Evolutionary conservation across 2,888 invertebrate genomes (phyloP).

Genomic region (Lissocephala sabroskyi): DNA sequence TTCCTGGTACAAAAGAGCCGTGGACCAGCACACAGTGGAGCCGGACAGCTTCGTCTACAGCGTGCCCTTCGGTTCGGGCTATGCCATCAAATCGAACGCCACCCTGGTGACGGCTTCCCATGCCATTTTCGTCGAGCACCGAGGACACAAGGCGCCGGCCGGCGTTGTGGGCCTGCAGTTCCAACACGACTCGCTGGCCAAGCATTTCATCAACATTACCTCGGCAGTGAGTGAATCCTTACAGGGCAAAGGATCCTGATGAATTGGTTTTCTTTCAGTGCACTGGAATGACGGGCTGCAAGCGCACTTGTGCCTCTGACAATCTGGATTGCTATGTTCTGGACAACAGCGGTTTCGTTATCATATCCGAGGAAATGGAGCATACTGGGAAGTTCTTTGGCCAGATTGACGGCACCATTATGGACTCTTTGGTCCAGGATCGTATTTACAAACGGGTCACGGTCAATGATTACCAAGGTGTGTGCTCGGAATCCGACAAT

Average conservation of each 20-base stretch:
- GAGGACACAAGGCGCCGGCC: slow-evolving; percentile 88
- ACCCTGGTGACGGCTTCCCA: slow-evolving; percentile 91
- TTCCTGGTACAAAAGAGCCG: slow-evolving; percentile 91
- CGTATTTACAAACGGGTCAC: slow-evolving; percentile 90
- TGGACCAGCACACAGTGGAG: slow-evolving; percentile 89
- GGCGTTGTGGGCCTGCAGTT: slow-evolving; percentile 95
- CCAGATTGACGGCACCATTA: slow-evolving; percentile 93
- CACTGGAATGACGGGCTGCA: slow-evolving; percentile 80
- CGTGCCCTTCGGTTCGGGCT: slow-evolving; percentile 73
- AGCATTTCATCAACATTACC: slow-evolving; percentile 90
- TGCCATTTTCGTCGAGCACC: slow-evolving; percentile 88
- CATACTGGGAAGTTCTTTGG: slow-evolving; percentile 96
- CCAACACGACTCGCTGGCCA: slow-evolving; percentile 85
- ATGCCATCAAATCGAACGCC: slow-evolving; percentile 73
- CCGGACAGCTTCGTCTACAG: slow-evolving; percentile 94
- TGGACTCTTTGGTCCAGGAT: slow-evolving; percentile 93
- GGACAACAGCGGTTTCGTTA: slow-evolving; percentile 95
- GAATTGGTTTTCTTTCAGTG: slow-evolving; percentile 74
- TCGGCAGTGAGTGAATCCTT: slow-evolving; percentile 78
- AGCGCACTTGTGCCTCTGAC: slow-evolving; percentile 88
- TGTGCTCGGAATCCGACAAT: slow-evolving; percentile 82
- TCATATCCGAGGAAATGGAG: slow-evolving; percentile 88
- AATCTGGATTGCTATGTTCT: slow-evolving; percentile 93
- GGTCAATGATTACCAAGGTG: slow-evolving; percentile 91
- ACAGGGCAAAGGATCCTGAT: not conserved